Conservation (phyloP, 2,797 vertebrate species). For the Mormyrops boulengeri region DNA sequence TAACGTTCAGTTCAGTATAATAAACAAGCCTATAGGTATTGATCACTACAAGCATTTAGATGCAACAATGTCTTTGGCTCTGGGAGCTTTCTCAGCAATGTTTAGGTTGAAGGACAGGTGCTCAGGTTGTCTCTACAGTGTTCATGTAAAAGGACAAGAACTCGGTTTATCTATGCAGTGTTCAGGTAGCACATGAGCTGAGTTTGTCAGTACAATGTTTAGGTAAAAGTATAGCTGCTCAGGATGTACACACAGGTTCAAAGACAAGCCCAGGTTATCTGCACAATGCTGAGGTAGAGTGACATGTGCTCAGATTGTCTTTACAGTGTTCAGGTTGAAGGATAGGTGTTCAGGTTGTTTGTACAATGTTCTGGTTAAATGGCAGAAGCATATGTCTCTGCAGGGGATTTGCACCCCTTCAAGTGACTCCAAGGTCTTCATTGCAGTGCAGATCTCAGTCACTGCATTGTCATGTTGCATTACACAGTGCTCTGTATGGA, state of each 20-base stretch:
- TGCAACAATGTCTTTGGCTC: neutral
- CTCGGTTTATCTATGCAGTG: neutral
- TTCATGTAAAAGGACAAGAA: too few species aligned
- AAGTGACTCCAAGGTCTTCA: neutral
- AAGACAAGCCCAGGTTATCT: neutral
- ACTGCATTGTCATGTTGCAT: neutral
- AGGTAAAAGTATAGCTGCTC: neutral
- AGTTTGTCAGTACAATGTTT: neutral
- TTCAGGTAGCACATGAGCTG: neutral
- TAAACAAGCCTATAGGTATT: neutral
- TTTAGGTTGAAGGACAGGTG: neutral
- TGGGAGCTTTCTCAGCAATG: neutral
- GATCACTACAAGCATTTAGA: neutral
- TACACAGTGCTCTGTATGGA: neutral
- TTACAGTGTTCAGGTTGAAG: neutral
- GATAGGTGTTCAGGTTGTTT: neutral
- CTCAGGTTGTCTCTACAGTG: neutral
- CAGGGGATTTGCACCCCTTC: neutral
- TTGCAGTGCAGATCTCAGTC: neutral
- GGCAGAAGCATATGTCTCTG: neutral
- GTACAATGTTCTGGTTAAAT: neutral
- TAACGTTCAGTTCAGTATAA: neutral
- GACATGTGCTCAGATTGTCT: neutral
- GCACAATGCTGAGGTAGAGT: neutral
- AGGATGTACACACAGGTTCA: neutral